Conservation (phyloP, 37 sponge, comb jelly and placozoan genomes). For the Corticium candelabrum region DNA sequence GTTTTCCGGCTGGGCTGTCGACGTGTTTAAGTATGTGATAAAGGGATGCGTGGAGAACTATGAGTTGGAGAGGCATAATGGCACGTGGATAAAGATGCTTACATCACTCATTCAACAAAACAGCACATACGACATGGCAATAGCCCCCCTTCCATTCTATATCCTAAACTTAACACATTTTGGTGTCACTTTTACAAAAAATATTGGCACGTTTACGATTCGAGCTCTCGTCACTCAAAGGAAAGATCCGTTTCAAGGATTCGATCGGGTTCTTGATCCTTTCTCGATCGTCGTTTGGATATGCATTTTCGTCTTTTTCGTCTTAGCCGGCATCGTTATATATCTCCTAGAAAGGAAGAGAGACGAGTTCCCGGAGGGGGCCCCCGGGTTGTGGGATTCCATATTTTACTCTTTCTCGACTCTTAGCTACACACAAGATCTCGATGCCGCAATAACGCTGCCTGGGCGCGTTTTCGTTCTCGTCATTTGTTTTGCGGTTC, state of each 20-base stretch:
- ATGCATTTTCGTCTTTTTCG: not conserved
- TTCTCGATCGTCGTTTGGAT: constrained; percentile 1
- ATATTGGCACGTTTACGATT: not conserved
- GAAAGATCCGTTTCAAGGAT: not conserved
- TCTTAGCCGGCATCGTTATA: not conserved
- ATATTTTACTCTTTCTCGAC: not conserved
- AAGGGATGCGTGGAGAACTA: not conserved
- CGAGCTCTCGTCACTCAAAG: not conserved
- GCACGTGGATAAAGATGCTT: not conserved
- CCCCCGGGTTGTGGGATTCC: not conserved
- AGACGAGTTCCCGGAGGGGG: not conserved
- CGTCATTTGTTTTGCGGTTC: not conserved
- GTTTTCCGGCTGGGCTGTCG: constrained; percentile 1
- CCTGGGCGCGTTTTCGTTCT: not conserved
- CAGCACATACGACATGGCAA: constrained; percentile 8
- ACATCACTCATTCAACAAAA: not conserved
- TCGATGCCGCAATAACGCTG: not conserved
- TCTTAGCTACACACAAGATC: not conserved
- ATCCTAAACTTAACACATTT: no score
- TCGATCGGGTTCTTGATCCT: not conserved
- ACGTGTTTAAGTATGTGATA: not conserved
- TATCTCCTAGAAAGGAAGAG: not conserved
- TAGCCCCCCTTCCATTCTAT: not conserved
- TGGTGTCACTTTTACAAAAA: not conserved
- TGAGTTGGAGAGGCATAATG: not conserved